Evolutionary conservation across 2,888 invertebrate species (phyloP), one percentile per base, ranked within the genome.

Genomic region (Tetramorium bicarinatum): DNA sequence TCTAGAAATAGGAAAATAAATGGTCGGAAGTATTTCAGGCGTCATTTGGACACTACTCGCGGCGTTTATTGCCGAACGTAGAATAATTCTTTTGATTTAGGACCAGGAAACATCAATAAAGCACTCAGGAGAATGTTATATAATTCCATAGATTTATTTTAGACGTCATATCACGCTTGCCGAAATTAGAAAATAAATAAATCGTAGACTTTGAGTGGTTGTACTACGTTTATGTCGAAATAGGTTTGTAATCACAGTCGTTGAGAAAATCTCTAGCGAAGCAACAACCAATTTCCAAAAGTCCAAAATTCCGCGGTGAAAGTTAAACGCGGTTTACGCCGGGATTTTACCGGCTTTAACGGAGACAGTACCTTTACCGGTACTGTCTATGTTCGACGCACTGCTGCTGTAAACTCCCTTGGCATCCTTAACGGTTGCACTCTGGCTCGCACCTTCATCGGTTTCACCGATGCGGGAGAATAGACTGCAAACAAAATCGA

Each of bases 321-420:
- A 56, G 4, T 72, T 29, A 67, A 59, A 49, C 1, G n/a, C n/a
- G 18, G 15, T 82, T 85, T 84, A 89, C 21, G 29, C 13, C 11
- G 76, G 66, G 0, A 85, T 62, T 74, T 90, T 90, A 15, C 96
- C 96, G 4, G 96, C 95, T 75, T 95, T 93, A 0, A 95, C 95
- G 38, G 95, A 94, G 91, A 95, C 96, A 71, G 95, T 93, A 77
- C 96, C 95, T 91, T 95, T 95, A 71, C 96, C 96, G 56, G 93
- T 91, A 11, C 93, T 93, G 84, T 95, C 96, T 44, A 95, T 92
- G 7, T 94, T 93, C 4, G 95, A 94, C 4, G 95, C 95, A 84
- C 95, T 95, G 61, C 95, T 95, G 89, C 95, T 95, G 93, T 94
- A 95, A 25, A 95, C 95, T 1, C 95, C 96, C 62, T 95, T 95